phyloP scores from a whole-genome alignment of 2,888 invertebrate species.

The Pyrgus malvae region DNA sequence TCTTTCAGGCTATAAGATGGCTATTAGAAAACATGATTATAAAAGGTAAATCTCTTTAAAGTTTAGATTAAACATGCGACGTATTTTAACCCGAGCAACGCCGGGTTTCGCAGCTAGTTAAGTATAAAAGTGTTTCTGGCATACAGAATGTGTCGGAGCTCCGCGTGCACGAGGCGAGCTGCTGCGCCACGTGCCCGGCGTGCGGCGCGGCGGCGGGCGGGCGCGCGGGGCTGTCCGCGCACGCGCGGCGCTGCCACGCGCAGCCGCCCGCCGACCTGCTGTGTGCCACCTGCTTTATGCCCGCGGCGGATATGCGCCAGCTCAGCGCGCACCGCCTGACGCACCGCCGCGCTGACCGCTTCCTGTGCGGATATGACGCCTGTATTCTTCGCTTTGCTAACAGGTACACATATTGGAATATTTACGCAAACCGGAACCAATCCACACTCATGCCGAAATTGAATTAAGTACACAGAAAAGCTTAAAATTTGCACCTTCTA shows the following conservation, averaged over 20 bases:
- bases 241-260: slow-evolving; percentile 41
- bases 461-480: too few relatives aligned
- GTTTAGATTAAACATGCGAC: too few relatives aligned
- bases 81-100: too few relatives aligned
- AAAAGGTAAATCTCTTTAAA: too few relatives aligned
- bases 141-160: slow-evolving; percentile 22
- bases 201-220: slow-evolving; percentile 31
- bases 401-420: too few relatives aligned
- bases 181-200: slow-evolving; percentile 35
- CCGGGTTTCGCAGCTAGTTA: not conserved
- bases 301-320: slow-evolving; percentile 40
- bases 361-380: slow-evolving; percentile 69
- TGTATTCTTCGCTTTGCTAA: slow-evolving; percentile 68
- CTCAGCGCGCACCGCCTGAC: slow-evolving; percentile 56
- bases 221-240: slow-evolving; percentile 41
- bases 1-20: too few relatives aligned
- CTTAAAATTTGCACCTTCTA: too few relatives aligned
- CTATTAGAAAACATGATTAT: too few relatives aligned
- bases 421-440: too few relatives aligned
- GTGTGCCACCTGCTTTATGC: slow-evolving; percentile 53
- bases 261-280: slow-evolving; percentile 41
- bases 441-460: too few relatives aligned
- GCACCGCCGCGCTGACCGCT: slow-evolving; percentile 60
- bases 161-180: slow-evolving; percentile 36
- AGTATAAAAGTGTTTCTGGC: not conserved